Conservation (phyloP, 2,888 invertebrate species). For the Drosophila atripex region DNA sequence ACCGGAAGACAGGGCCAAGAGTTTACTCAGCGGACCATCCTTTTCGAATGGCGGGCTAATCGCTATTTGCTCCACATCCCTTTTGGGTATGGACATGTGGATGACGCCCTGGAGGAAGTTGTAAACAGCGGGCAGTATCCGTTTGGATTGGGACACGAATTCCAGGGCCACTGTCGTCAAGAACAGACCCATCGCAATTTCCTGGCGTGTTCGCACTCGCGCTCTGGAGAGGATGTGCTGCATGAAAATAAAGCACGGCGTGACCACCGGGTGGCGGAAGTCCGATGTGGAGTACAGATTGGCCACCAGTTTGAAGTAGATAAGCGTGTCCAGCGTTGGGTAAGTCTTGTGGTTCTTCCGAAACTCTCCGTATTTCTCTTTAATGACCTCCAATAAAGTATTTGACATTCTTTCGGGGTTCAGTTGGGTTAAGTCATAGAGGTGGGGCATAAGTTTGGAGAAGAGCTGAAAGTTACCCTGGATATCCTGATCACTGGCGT, state of each 20-base stretch:
- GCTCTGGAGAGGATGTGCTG: slow-evolving; percentile 90
- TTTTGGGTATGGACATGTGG: slow-evolving; percentile 88
- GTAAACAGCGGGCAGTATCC: slow-evolving; percentile 91
- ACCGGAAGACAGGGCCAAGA: slow-evolving; percentile 85
- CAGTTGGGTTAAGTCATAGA: slow-evolving; percentile 89
- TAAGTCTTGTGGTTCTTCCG: slow-evolving; percentile 86
- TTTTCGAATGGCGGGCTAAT: slow-evolving; percentile 89
- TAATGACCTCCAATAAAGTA: slow-evolving; percentile 88
- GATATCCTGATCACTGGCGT: slow-evolving; percentile 83
- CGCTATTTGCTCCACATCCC: slow-evolving; percentile 86
- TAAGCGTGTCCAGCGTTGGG: slow-evolving; percentile 88
- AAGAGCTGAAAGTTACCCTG: slow-evolving; percentile 86
- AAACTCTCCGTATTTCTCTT: slow-evolving; percentile 89
- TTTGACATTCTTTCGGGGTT: slow-evolving; percentile 88
- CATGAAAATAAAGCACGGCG: slow-evolving; percentile 93
- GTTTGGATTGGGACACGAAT: slow-evolving; percentile 91
- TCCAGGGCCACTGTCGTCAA: slow-evolving; percentile 90
- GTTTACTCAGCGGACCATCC: slow-evolving; percentile 85
- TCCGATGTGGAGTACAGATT: slow-evolving; percentile 95
- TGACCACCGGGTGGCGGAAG: slow-evolving; percentile 94
- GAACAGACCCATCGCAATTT: slow-evolving; percentile 91
- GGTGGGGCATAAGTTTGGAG: slow-evolving; percentile 85
- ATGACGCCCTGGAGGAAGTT: slow-evolving; percentile 92
- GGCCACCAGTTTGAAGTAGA: slow-evolving; percentile 92
- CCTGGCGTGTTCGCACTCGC: slow-evolving; percentile 87